Evolutionary conservation across 2,888 invertebrate genomes (phyloP).

Genomic region (Parapristionchus giblindavisi): DNA sequence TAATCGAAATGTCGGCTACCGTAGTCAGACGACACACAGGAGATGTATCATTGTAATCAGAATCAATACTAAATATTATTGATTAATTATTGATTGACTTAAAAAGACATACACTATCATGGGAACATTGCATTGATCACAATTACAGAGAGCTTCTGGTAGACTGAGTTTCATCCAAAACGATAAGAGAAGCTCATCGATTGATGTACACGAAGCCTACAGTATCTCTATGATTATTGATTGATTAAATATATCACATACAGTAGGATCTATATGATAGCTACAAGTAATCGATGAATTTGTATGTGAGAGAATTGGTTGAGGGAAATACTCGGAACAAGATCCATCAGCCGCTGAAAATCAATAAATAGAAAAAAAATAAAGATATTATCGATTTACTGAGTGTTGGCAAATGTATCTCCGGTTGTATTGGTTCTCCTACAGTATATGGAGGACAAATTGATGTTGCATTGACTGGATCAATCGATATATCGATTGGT

Average conservation of each 20-base stretch:
- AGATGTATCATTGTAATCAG: neutral
- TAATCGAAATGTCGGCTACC: constrained; percentile 6
- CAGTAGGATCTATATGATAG: neutral
- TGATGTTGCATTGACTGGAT: constrained; percentile 27
- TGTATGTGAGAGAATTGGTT: constrained; percentile 2
- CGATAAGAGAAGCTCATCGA: constrained; percentile 19
- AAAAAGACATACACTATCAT: neutral
- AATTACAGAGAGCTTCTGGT: constrained; percentile 21
- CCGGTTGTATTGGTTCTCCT: constrained; percentile 29
- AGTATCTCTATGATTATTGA: neutral
- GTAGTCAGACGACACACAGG: neutral
- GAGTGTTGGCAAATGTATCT: neutral
- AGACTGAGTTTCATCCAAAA: constrained; percentile 18
- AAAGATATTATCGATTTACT: neutral
- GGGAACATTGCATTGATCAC: constrained; percentile 12
- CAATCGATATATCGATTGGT: neutral
- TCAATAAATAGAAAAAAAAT: constrained; percentile 5
- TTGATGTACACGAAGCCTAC: neutral
- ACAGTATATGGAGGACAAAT: constrained; percentile 17
- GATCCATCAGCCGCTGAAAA: constrained; percentile 15
- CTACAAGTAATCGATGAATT: neutral
- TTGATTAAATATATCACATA: neutral
- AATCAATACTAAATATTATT: neutral
- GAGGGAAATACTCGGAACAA: constrained; percentile 4
- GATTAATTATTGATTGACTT: neutral